Conservation (phyloP, 2,888 invertebrate species). For the Habroteleia sp. region DNA sequence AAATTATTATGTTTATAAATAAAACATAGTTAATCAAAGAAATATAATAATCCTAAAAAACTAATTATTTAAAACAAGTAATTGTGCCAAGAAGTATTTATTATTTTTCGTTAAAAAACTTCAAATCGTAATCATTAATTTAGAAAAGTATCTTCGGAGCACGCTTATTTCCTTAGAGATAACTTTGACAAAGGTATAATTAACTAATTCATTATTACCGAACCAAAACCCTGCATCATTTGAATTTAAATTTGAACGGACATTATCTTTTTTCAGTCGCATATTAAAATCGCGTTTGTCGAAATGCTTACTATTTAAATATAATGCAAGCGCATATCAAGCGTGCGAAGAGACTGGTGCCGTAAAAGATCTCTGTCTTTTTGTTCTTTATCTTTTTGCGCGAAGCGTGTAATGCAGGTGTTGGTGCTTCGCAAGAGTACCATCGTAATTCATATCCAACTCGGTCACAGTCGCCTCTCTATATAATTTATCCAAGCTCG, state of each 20-base stretch:
- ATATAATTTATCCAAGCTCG: constrained; percentile 1
- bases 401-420: constrained; percentile 19
- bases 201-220: constrained; percentile 15
- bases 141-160: too few species aligned
- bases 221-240: constrained; percentile 8
- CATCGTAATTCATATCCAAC: constrained; percentile 27
- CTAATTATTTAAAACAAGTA: too few species aligned
- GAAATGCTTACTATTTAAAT: constrained; percentile 31
- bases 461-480: constrained; percentile 14
- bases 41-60: too few species aligned
- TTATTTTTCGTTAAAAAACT: too few species aligned
- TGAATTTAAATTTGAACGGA: constrained; percentile 14
- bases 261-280: constrained; percentile 9
- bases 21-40: too few species aligned
- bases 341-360: constrained; percentile 24
- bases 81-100: too few species aligned
- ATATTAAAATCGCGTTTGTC: constrained; percentile 17
- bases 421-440: constrained; percentile 33
- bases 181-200: too few species aligned
- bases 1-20: too few species aligned
- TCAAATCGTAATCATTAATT: too few species aligned
- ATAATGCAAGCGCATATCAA: constrained; percentile 25
- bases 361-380: constrained; percentile 28
- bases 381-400: constrained; percentile 42
- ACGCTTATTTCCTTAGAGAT: too few species aligned